These are phyloP conservation scores for Unio pictorum DNA, from an alignment of 2,888 invertebrate genomes.

Conservation along the genomic window DNA sequence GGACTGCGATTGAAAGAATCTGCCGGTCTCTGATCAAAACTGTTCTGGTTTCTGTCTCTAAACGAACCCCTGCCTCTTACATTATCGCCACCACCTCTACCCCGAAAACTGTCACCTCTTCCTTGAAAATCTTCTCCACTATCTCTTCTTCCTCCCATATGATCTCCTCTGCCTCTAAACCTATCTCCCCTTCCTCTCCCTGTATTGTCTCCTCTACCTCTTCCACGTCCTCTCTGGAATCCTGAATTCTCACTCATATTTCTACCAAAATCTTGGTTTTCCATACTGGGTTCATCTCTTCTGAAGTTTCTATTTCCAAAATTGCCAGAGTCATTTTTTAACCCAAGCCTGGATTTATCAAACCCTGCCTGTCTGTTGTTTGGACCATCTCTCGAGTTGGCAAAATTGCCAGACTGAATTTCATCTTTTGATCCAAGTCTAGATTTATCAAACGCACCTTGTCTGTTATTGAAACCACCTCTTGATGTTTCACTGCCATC, in stretches of 20 bases:
- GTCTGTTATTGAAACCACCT: neutral
- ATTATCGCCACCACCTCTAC: slow-evolving; percentile 3
- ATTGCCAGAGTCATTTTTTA: too few species aligned
- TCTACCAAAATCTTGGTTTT: neutral
- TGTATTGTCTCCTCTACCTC: slow-evolving; percentile 4
- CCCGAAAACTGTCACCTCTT: slow-evolving; percentile 8
- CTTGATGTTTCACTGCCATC: neutral
- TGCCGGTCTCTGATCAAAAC: slow-evolving; percentile 1
- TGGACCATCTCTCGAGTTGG: neutral
- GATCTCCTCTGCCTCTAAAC: slow-evolving; percentile 7
- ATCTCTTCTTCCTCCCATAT: slow-evolving; percentile 9
- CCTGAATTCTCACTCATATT: neutral
- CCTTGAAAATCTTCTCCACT: slow-evolving; percentile 10
- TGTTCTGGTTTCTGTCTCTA: neutral
- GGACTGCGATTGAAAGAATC: slow-evolving; percentile 1
- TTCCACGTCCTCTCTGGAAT: slow-evolving; percentile 5
- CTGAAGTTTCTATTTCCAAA: slow-evolving; percentile 1
- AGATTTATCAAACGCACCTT: slow-evolving; percentile 1
- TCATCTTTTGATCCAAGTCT: neutral
- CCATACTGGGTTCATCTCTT: neutral
- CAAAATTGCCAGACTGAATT: too few species aligned
- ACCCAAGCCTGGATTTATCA: slow-evolving; percentile 1
- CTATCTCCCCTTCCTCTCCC: slow-evolving; percentile 9
- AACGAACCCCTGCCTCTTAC: neutral
- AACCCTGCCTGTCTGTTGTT: neutral